Evolutionary conservation across 2,113 vertebrate genomes (phyloP).

Genomic region (Probosciger aterrimus): DNA sequence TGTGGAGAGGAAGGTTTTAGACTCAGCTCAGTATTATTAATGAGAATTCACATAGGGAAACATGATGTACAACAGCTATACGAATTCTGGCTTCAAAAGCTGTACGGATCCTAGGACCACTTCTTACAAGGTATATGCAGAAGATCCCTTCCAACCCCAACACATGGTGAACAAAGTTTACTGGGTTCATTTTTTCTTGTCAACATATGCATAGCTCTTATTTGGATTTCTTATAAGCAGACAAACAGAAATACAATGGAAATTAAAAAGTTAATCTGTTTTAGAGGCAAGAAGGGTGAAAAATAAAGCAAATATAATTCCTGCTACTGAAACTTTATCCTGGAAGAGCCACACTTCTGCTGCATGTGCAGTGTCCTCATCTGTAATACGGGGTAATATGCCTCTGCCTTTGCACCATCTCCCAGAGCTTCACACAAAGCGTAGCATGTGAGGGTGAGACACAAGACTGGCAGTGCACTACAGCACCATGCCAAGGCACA

Average conservation of each 20-base stretch:
- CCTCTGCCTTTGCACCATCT: neutral
- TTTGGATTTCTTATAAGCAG: neutral
- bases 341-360: neutral
- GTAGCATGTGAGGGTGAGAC: fast-evolving
- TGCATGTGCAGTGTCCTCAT: neutral
- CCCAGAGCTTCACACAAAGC: neutral
- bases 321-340: neutral
- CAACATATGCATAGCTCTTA: neutral
- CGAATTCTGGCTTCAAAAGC: neutral
- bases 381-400: neutral
- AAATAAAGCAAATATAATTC: neutral
- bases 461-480: neutral
- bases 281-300: neutral
- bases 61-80: neutral
- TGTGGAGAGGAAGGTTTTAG: neutral
- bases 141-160: neutral
- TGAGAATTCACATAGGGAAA: neutral
- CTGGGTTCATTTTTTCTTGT: neutral
- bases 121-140: neutral
- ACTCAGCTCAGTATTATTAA: neutral
- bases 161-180: neutral
- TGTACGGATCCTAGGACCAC: neutral
- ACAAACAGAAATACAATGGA: neutral
- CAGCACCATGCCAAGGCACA: neutral
- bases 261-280: neutral